Conservation (phyloP, 2,113 vertebrate species). For the Embiotoca jacksoni region DNA sequence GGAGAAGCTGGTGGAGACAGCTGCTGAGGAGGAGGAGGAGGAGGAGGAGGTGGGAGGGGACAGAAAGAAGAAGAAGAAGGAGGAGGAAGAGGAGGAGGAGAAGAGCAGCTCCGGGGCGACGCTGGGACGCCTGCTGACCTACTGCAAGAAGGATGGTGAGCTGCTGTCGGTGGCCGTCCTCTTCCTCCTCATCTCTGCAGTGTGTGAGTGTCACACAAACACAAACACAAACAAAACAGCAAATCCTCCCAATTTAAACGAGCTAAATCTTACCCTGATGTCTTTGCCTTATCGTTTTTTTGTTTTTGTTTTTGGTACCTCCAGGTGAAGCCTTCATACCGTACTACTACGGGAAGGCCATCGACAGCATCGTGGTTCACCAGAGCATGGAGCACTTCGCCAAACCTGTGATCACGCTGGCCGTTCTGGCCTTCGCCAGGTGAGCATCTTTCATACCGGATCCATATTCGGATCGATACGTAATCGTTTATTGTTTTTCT, state of each 20-base stretch:
- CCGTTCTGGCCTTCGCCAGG: constrained; percentile 89
- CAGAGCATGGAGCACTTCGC: constrained; percentile 92
- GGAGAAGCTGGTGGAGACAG: constrained; percentile 66
- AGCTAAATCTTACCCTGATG: not conserved
- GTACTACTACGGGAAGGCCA: constrained; percentile 91
- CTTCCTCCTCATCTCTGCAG: constrained; percentile 90
- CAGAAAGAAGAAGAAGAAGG: constrained; percentile 42
- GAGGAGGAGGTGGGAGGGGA: not conserved
- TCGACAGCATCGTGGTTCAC: constrained; percentile 92
- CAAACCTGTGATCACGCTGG: constrained; percentile 84
- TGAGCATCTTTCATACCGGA: constrained; percentile 66
- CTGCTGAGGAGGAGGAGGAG: constrained; percentile 48
- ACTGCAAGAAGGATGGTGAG: constrained; percentile 88
- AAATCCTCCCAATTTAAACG: too few species aligned
- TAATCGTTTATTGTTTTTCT: too few species aligned
- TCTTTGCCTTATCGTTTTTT: too few species aligned
- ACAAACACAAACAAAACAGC: too few species aligned
- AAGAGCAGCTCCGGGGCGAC: constrained; percentile 86
- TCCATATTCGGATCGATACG: too few species aligned
- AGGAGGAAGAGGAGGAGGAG: constrained; percentile 56
- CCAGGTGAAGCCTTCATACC: constrained; percentile 94
- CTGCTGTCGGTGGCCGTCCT: constrained; percentile 88
- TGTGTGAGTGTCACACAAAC: constrained; percentile 86
- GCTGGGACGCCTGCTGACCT: constrained; percentile 90
- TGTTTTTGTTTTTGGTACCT: not conserved